phyloP scores from a whole-genome alignment of 2,797 vertebrate species.

The Premnoplex brunnescens region DNA sequence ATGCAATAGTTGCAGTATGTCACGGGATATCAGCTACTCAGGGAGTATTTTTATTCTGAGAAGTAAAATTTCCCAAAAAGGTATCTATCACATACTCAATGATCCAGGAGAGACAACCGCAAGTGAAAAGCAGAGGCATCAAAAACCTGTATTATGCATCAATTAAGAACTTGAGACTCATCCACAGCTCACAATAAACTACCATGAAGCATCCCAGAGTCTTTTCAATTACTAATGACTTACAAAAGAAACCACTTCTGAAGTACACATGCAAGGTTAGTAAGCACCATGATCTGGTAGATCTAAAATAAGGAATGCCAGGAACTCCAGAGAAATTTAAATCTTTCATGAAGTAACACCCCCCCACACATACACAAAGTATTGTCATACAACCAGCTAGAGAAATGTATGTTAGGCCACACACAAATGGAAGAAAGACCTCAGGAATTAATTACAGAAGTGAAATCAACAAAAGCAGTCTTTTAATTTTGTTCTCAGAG shows the following conservation, averaged over 20 bases:
- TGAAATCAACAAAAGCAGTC: neutral
- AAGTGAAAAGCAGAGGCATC: neutral
- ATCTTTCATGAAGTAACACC: neutral
- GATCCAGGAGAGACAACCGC: neutral
- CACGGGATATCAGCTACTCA: neutral
- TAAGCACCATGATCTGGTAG: neutral
- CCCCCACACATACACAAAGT: accelerated
- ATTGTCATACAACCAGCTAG: neutral
- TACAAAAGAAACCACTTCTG: neutral
- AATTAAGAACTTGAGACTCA: neutral
- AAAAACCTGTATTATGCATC: neutral
- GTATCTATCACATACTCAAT: neutral
- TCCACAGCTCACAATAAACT: neutral
- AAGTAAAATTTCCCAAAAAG: neutral
- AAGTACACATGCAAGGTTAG: neutral
- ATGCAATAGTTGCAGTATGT: neutral
- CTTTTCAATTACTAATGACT: neutral
- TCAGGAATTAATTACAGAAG: neutral
- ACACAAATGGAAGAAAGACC: neutral
- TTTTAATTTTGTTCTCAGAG: neutral
- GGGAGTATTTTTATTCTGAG: neutral
- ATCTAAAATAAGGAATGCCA: neutral
- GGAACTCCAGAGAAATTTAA: neutral
- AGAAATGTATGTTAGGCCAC: neutral
- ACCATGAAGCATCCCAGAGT: neutral